phyloP scores from a whole-genome alignment of 2,797 vertebrate genomes.

The Scolopax rusticola region DNA sequence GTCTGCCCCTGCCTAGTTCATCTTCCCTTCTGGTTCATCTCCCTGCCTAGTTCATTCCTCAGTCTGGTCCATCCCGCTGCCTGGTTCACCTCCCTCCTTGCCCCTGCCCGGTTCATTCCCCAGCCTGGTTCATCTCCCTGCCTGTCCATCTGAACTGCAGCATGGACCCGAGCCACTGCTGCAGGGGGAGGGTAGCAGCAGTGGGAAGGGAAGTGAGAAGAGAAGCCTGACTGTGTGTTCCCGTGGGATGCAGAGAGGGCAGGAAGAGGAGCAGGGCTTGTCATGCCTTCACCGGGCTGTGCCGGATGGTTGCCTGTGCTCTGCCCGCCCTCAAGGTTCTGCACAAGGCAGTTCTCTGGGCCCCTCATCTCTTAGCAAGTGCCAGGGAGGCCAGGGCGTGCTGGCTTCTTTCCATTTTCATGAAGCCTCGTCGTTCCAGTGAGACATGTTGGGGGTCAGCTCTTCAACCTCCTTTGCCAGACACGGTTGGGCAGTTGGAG shows the following conservation, averaged over 20 bases:
- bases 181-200: background rate
- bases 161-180: fast-evolving
- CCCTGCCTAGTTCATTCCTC: too few species aligned
- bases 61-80: too few species aligned
- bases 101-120: too few species aligned
- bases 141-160: too few species aligned
- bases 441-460: background rate
- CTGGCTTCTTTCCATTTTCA: background rate
- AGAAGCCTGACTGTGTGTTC: background rate
- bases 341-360: background rate
- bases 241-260: background rate
- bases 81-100: too few species aligned
- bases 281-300: fast-evolving
- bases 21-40: background rate
- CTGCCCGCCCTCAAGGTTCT: background rate
- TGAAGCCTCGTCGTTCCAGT: background rate
- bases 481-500: background rate
- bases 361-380: background rate
- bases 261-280: background rate
- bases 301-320: background rate
- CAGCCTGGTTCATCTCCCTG: background rate
- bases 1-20: background rate
- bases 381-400: background rate
- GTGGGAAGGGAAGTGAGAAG: background rate
- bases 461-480: background rate